These are phyloP conservation scores for Prenolepis imparis DNA, from an alignment of 2,888 invertebrate genomes.

Conservation along the genomic window DNA sequence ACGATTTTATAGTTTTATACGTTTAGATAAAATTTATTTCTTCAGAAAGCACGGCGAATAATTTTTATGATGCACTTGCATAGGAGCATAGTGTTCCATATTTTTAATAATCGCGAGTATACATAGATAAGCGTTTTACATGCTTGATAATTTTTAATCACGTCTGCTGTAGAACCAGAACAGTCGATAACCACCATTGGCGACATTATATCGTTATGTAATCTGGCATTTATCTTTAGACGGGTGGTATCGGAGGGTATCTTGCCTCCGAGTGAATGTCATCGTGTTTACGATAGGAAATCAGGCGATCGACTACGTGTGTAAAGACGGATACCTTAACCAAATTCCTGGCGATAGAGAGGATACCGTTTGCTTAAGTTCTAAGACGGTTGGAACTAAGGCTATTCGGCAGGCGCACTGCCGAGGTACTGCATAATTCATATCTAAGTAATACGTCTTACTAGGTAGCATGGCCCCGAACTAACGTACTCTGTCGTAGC, in stretches of 20 bases:
- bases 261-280: conserved; percentile 45
- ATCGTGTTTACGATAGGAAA: conserved; percentile 73
- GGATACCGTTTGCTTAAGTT: conserved; percentile 73
- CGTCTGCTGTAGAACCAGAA: background rate
- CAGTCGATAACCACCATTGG: conserved; percentile 41
- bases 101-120: background rate
- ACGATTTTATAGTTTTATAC: conserved; percentile 1
- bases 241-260: conserved; percentile 16
- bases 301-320: conserved; percentile 64
- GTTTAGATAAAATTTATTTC: background rate
- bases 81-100: background rate
- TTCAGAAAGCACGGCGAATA: background rate
- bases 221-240: conserved; percentile 39
- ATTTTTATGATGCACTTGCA: background rate
- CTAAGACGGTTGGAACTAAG: conserved; percentile 70
- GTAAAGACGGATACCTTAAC: conserved; percentile 72
- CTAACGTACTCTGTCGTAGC: conserved; percentile 72
- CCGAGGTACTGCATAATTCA: conserved; percentile 83
- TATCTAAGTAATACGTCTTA: conserved; percentile 85
- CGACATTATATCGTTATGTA: conserved; percentile 22
- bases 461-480: conserved; percentile 72
- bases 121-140: background rate
- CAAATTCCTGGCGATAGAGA: conserved; percentile 64
- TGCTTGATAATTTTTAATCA: conserved; percentile 8
- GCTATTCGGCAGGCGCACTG: conserved; percentile 78